Base-by-base conservation (phyloP, 2,113 vertebrate genomes). In the Lepus americanus region DNA sequence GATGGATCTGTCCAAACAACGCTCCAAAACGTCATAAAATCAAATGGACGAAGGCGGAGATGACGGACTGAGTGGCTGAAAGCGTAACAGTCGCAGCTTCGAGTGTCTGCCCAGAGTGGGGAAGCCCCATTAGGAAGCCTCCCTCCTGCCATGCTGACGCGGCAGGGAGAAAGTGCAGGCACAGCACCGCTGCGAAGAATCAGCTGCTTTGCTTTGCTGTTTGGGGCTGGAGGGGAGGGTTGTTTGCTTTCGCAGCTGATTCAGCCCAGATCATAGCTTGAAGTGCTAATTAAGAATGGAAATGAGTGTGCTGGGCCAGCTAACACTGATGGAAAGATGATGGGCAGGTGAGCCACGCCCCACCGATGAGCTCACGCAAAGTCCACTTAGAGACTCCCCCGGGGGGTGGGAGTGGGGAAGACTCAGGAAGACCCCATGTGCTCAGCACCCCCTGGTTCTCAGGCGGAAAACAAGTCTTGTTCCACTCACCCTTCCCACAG, bases 281-380 rank as follows among this genome's bases (percentile, higher is more conserved):
- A 85, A 81, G 84, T 83, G 81, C 85, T 96, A 81, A 96, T 94
- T 96, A 96, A 39, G 66, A 90, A 94, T 82, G 90, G 66, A 88
- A 94, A 85, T 86, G 31, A 90, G 70, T 12, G 22, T 8, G 69
- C 39, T 61, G 67, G 85, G 33, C 51, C 31, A 82, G 55, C 59
- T 74, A 81, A 79, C 31, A 49, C 39, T 39, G 64, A 72, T 67
- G 81, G 78, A 74, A 95, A 93, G 88, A 90, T 94, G 77, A 81
- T 16, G 39, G 31, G 91, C 78, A 70, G 44, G 44, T 61, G 64
- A 87, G 59, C 51, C 76, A 89, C 33, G 67, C 14, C 33, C 51
- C 92, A 25, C 31, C 27, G 49, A 36, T 93, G 73, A 90, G 92
- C 51, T 92, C 94, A 95, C 44, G 88, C 81, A 66, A 89, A 49